These are phyloP conservation scores for Eristalis intricaria DNA, from an alignment of 2,888 invertebrate genomes.

Conservation along the genomic window DNA sequence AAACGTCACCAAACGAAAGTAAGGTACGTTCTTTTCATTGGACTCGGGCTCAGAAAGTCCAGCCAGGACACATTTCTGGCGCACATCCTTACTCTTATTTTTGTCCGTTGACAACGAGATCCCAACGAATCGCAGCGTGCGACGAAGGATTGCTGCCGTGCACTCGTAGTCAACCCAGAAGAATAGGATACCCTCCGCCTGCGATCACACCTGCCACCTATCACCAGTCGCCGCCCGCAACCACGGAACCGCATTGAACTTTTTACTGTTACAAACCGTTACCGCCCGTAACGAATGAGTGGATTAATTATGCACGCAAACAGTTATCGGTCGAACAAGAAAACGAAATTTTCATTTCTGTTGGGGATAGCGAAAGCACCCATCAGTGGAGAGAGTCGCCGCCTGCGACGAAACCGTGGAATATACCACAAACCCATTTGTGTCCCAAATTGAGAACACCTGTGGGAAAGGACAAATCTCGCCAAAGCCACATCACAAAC, in stretches of 20 bases:
- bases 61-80: background rate
- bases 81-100: slow-evolving; percentile 11
- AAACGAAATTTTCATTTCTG: too few species aligned
- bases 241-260: background rate
- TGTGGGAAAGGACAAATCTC: background rate
- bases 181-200: background rate
- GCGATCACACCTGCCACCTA: background rate
- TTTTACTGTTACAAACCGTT: background rate
- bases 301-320: background rate
- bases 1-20: too few species aligned
- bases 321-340: too few species aligned
- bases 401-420: background rate
- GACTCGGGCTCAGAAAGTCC: too few species aligned
- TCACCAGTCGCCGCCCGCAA: background rate
- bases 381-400: background rate
- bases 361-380: too few species aligned
- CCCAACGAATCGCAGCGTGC: slow-evolving; percentile 1
- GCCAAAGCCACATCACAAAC: too few species aligned
- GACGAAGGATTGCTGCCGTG: slow-evolving; percentile 10
- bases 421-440: background rate
- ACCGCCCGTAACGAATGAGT: background rate
- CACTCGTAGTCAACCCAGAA: slow-evolving; percentile 11
- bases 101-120: slow-evolving; percentile 7
- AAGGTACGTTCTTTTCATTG: too few species aligned
- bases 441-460: background rate